These are phyloP conservation scores for Chironomus striatipennis DNA, from an alignment of 1,140 invertebrate genomes.

Conservation along the genomic window DNA sequence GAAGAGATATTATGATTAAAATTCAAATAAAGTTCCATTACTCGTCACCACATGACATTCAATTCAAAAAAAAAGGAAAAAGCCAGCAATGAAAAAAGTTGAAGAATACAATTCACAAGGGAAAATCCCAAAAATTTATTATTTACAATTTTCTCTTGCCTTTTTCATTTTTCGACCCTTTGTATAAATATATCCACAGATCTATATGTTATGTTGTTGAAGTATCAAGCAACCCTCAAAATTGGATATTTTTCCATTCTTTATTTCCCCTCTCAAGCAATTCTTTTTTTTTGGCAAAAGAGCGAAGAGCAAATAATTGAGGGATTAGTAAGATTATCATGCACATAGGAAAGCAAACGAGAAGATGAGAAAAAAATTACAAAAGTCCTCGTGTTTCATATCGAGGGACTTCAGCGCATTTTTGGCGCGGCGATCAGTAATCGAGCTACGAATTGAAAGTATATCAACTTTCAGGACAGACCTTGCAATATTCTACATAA, in stretches of 20 bases:
- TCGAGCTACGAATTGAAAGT: too few species aligned
- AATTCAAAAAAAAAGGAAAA: not conserved
- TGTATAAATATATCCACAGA: not conserved
- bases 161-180: not conserved
- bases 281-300: not conserved
- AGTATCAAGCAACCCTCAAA: not conserved
- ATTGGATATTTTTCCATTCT: not conserved
- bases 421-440: too few species aligned
- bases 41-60: conserved; percentile 12
- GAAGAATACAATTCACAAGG: not conserved
- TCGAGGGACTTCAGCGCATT: too few species aligned
- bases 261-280: not conserved
- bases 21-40: conserved; percentile 18
- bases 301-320: conserved; percentile 23
- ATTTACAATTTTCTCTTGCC: not conserved
- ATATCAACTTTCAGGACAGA: too few species aligned
- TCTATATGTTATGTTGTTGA: too few species aligned
- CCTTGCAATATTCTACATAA: too few species aligned
- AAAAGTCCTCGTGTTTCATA: too few species aligned
- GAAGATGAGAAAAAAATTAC: too few species aligned
- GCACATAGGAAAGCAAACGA: not conserved
- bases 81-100: not conserved
- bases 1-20: not conserved
- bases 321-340: conserved; percentile 21
- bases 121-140: conserved; percentile 10